A percentile compares a stretch with the other conserved stretches of the same genome.
phyloP scores from a whole-genome alignment of 2,888 invertebrate genomes.

The Volucella inanis region DNA sequence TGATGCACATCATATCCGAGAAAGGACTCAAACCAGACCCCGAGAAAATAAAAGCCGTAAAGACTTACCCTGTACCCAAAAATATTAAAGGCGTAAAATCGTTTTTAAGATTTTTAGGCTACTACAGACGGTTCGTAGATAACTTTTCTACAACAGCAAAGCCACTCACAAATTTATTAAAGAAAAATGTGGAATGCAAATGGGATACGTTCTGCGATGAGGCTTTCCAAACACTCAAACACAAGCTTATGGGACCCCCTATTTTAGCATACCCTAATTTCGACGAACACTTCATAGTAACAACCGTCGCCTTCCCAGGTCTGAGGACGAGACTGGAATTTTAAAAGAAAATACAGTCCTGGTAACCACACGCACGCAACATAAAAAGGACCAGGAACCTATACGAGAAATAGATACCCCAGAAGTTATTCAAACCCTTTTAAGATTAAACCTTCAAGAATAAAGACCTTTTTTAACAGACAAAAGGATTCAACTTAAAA shows the following conservation, averaged over 20 bases:
- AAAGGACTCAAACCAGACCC: constrained; percentile 27
- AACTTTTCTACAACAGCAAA: neutral
- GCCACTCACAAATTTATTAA: neutral
- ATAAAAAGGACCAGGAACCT: no score
- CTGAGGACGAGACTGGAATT: no score
- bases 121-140: constrained; percentile 11
- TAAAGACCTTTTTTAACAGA: no score
- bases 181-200: neutral
- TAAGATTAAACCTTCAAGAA: neutral
- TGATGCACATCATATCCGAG: neutral
- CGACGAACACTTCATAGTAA: no score
- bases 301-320: no score
- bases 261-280: no score
- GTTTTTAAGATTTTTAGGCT: constrained; percentile 14
- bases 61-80: constrained; percentile 22
- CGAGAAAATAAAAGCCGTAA: constrained; percentile 5
- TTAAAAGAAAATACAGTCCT: no score
- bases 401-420: no score
- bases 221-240: neutral
- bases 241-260: neutral
- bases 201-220: neutral
- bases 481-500: no score
- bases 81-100: constrained; percentile 12
- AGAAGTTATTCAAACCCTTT: no score
- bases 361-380: no score